phyloP scores from a whole-genome alignment of 2,888 invertebrate genomes.

The Zootermopsis nevadensis region DNA sequence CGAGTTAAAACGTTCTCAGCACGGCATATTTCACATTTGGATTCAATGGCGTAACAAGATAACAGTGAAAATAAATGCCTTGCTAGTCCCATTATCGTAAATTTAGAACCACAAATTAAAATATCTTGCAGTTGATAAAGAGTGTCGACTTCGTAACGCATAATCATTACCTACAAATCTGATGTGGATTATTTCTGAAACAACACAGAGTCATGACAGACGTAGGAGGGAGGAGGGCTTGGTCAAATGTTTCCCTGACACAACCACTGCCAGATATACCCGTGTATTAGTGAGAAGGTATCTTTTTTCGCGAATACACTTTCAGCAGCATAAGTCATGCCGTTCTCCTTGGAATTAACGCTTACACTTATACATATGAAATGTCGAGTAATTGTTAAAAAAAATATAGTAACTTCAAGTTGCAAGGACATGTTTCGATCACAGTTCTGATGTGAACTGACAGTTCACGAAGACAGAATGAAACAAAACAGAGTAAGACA shows the following conservation, averaged over 20 bases:
- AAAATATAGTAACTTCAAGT: too few relatives aligned
- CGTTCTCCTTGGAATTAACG: not conserved
- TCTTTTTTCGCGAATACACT: not conserved
- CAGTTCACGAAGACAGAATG: too few relatives aligned
- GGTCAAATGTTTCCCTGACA: not conserved
- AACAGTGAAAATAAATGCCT: not conserved
- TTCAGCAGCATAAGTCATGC: not conserved
- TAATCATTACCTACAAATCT: not conserved
- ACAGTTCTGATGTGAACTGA: too few relatives aligned
- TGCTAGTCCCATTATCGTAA: not conserved
- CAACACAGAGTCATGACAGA: not conserved
- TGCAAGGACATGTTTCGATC: too few relatives aligned
- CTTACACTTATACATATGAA: too few relatives aligned
- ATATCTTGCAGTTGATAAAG: not conserved
- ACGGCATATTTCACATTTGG: not conserved
- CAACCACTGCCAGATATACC: not conserved
- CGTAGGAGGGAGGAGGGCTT: not conserved
- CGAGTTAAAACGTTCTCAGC: not conserved
- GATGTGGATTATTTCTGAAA: not conserved
- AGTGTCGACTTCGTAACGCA: not conserved
- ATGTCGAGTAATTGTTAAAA: too few relatives aligned
- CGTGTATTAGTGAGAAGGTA: not conserved
- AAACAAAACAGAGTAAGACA: too few relatives aligned
- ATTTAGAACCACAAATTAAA: not conserved
- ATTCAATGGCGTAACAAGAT: not conserved